Percentiles rank a stretch among this genome's conserved stretches.
phyloP scores from a whole-genome alignment of 92 coral and sea anemone species.

The Scolanthus callimorphus region DNA sequence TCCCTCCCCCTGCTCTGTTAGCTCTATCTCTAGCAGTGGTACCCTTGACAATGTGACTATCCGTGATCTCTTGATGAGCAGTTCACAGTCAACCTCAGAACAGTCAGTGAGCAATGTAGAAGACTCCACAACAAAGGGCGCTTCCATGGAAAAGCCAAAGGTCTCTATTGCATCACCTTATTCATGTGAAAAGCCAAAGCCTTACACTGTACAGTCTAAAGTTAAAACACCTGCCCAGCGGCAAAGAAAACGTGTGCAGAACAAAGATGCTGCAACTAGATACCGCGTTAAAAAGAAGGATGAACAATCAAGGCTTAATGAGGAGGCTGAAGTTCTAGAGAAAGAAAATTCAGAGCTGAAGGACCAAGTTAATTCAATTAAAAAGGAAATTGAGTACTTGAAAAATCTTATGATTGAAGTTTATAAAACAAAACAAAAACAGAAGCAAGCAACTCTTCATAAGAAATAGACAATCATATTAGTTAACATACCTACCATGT shows the following conservation, averaged over 20 bases:
- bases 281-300: slow-evolving; percentile 84
- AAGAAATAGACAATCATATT: too few species aligned
- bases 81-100: slow-evolving; percentile 6
- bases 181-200: background rate
- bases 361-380: slow-evolving; percentile 64
- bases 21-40: slow-evolving; percentile 11
- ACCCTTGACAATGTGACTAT: slow-evolving; percentile 9
- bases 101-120: slow-evolving; percentile 1
- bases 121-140: slow-evolving; percentile 20
- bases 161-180: slow-evolving; percentile 1
- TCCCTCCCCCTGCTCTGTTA: slow-evolving; percentile 6
- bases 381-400: slow-evolving; percentile 88
- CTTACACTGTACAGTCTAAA: slow-evolving; percentile 25
- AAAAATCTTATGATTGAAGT: slow-evolving; percentile 93
- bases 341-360: slow-evolving; percentile 63
- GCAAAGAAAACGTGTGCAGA: slow-evolving; percentile 89
- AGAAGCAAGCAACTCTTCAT: slow-evolving; percentile 19
- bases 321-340: slow-evolving; percentile 61
- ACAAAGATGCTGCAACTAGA: slow-evolving; percentile 96
- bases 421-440: slow-evolving; percentile 65
- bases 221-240: slow-evolving; percentile 83
- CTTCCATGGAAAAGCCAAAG: slow-evolving; percentile 1
- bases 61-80: background rate
- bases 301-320: slow-evolving; percentile 52
- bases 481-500: too few species aligned